Evolutionary conservation across 2,113 vertebrate genomes (phyloP).

Genomic region (Passerina amoena): DNA sequence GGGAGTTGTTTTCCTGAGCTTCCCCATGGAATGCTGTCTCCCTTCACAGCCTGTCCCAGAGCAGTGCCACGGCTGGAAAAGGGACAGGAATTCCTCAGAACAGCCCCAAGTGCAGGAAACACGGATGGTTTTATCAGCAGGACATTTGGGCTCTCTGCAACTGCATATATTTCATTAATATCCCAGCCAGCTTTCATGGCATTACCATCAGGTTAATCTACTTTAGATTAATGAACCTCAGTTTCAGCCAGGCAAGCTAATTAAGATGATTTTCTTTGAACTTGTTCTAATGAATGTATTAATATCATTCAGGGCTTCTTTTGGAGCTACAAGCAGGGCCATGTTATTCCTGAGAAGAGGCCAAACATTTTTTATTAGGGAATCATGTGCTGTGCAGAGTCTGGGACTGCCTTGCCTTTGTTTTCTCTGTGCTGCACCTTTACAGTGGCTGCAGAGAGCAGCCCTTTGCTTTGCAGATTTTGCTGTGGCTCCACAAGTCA

Average conservation of each 20-base stretch:
- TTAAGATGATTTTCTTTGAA: conserved; percentile 72
- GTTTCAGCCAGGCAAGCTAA: conserved; percentile 70
- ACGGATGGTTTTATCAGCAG: background rate
- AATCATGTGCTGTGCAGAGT: conserved; percentile 47
- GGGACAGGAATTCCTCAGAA: background rate
- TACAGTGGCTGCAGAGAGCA: background rate
- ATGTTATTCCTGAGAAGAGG: conserved; percentile 66
- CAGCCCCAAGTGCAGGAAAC: background rate
- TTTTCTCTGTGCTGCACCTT: conserved; percentile 41
- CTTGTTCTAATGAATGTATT: conserved; percentile 69
- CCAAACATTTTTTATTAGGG: conserved; percentile 63
- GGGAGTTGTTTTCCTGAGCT: background rate
- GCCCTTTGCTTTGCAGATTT: conserved; percentile 6
- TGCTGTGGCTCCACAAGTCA: background rate
- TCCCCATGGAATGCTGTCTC: background rate
- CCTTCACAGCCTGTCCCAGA: accelerated
- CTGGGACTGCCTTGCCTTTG: conserved; percentile 47
- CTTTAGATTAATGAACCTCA: conserved; percentile 65
- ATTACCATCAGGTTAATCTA: conserved; percentile 66
- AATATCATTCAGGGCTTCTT: conserved; percentile 63
- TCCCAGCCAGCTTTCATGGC: conserved; percentile 61
- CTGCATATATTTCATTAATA: conserved; percentile 59
- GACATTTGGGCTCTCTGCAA: conserved; percentile 53
- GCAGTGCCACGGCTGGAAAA: background rate
- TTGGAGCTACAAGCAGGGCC: conserved; percentile 62